Evolutionary conservation across 2,888 invertebrate genomes (phyloP), one percentile per base, ranked within the genome.

Genomic region (Apotomis turbidana): DNA sequence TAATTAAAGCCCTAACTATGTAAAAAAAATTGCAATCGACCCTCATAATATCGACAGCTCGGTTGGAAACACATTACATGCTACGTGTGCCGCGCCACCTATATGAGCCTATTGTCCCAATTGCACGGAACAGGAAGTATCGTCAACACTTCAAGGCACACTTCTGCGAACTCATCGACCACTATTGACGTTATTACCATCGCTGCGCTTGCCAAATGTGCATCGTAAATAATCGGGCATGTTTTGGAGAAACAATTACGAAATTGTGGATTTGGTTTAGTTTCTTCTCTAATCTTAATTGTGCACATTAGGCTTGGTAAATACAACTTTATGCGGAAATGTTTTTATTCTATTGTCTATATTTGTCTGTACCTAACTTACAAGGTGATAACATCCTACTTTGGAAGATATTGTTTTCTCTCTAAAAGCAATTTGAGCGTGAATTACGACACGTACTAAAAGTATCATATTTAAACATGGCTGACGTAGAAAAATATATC

Each of bases 401-500:
- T 9, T 46, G 44, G 9, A 38, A 57, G 9, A 8, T 12, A 12
- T 9, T 57, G 55, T 27, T 27, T 36, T 9, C 1, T 12, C 3
- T 5, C n/a, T 61, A 61, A 49, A 51, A 49, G 44, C 36, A 15
- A 15, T 49, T 64, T 66, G 36, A 60, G 52, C 54, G 44, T 54
- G 41, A 68, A 55, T 6, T 54, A 44, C 54, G 27, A 68, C 51
- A 10, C 13, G n/a, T 38, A 9, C 6, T 51, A 54, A 68, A 54
- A n/a, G 54, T 54, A 61, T 68, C 41, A 52, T 64, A 15, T 60
- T 64, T 54, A 46, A 52, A 12, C 13, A 59, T 51, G 63, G 41
- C 58, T 13, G 64, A 8, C 52, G 66, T 64, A 44, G 46, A 64
- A 60, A 66, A 71, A 66, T 60, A 66, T 60, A 59, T 66, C 44